A percentile compares a stretch with the other conserved stretches of the same genome.
Conservation (phyloP, 2,888 invertebrate genomes). For the Trichogramma dendrolimi region DNA sequence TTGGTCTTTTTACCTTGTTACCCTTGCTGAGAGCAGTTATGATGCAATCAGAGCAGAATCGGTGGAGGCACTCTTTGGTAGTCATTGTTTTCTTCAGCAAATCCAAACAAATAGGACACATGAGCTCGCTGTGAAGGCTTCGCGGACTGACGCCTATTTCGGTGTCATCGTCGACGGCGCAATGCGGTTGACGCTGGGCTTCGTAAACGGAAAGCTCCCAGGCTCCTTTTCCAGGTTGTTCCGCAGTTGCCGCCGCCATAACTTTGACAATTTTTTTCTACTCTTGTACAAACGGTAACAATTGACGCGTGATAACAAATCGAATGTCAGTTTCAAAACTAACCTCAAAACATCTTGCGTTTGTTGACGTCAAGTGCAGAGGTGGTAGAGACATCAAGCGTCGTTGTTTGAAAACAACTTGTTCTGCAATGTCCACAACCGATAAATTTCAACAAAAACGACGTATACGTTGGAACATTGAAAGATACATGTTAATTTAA, state of each 20-base stretch:
- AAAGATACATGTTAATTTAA: no score
- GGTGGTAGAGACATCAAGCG: no score
- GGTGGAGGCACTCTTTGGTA: conserved; percentile 98
- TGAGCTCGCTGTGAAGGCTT: conserved; percentile 90
- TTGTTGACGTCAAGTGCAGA: no score
- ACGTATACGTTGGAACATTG: no score
- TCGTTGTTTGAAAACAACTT: no score
- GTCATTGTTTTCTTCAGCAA: conserved; percentile 99
- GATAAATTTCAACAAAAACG: no score
- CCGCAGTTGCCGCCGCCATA: conserved; percentile 64
- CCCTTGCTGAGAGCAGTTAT: conserved; percentile 95
- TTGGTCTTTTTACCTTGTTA: conserved; percentile 64
- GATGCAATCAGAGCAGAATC: conserved; percentile 98
- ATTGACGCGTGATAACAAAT: no score
- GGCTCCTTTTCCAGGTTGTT: conserved; percentile 51
- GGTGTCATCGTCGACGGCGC: conserved; percentile 91
- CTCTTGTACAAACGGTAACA: not conserved
- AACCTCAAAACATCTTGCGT: no score
- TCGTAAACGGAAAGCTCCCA: conserved; percentile 98
- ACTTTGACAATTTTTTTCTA: conserved; percentile 23
- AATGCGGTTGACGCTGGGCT: conserved; percentile 90
- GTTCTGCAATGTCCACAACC: no score
- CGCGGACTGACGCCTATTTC: conserved; percentile 93
- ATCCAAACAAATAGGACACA: conserved; percentile 98
- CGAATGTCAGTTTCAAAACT: no score